Base-by-base conservation (phyloP, 1,140 invertebrate genomes). In the Amyelois transitella region DNA sequence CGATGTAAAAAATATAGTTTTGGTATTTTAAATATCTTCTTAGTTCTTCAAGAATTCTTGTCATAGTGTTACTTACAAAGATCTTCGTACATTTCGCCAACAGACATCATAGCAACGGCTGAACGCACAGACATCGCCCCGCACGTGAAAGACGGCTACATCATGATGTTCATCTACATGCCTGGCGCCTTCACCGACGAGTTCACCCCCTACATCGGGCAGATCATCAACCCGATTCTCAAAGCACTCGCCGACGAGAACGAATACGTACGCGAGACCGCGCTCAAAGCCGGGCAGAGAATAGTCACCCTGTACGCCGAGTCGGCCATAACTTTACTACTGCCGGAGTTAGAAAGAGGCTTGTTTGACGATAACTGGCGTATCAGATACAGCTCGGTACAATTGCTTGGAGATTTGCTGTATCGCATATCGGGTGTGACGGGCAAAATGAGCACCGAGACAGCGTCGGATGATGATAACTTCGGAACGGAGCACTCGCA, bases 101-200 rank as follows among this genome's bases (percentile, higher is more conserved):
- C 71, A 90, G 97, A 99, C 81, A 99, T 99, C 60, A 99, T 99
- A 63, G 91, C 94, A 21, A 99, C 98, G 0, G 97, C 98, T 0
- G 97, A 99, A 86, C 90, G 96, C 56, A 93, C 93, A 0, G 98
- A 99, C 83, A 97, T 99, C 65, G 96, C 97, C 10, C 96, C 98
- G 1, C 97, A 99, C 85, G 98, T 99, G 0, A 97, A 99, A 72
- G 99, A 99, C 90, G 99, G 99, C 20, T 99, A 99, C 88, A 99
- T 99, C 47, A 99, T 99, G 96, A 97, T 99, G 96, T 99, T 99
- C 83, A 99, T 99, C 78, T 99, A 99, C 85, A 96, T 99, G 93
- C 99, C 99, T 0, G 94, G 94, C 58, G 97, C 98, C 0, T 99
- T 99, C 88, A 96, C 95, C 1, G 93, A 94, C 48, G 96, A 98